These are phyloP conservation scores for Caenorhabditis sp. DNA, from an alignment of 2,888 invertebrate species.

Conservation along the genomic window DNA sequence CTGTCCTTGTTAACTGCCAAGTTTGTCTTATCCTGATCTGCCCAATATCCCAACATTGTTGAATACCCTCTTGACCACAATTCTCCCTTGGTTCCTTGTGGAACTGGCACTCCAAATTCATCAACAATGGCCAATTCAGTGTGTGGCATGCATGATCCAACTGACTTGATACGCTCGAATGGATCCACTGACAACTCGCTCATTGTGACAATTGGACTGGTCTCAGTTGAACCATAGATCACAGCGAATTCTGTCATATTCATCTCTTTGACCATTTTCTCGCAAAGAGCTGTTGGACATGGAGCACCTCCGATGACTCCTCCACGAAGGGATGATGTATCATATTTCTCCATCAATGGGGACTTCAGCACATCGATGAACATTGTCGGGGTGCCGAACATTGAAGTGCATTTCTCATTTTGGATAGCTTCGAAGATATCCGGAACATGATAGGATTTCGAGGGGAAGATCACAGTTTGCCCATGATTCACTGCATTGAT, in stretches of 20 bases:
- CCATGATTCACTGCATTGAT: constrained; percentile 75
- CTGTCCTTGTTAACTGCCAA: constrained; percentile 78
- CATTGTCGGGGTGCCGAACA: constrained; percentile 75
- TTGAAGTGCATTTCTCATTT: constrained; percentile 76
- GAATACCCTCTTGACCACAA: constrained; percentile 77
- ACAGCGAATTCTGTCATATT: constrained; percentile 66
- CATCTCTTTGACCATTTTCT: constrained; percentile 72
- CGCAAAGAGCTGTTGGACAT: constrained; percentile 76
- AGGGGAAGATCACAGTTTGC: constrained; percentile 72
- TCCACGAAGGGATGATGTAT: constrained; percentile 64
- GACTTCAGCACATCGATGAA: constrained; percentile 73
- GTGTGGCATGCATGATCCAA: constrained; percentile 75
- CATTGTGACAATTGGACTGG: constrained; percentile 74
- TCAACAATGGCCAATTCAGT: constrained; percentile 72
- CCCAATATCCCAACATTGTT: constrained; percentile 82
- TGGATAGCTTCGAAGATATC: constrained; percentile 77
- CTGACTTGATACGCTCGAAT: constrained; percentile 73
- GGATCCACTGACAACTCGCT: constrained; percentile 73
- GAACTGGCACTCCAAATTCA: constrained; percentile 31
- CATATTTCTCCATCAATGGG: constrained; percentile 70
- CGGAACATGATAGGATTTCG: constrained; percentile 75
- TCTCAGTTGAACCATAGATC: constrained; percentile 39
- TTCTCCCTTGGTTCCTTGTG: constrained; percentile 64
- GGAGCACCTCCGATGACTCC: constrained; percentile 78
- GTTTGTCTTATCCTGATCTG: constrained; percentile 80